Evolutionary conservation across 2,113 vertebrate genomes (phyloP).

Genomic region (Pogonocichla stellata): DNA sequence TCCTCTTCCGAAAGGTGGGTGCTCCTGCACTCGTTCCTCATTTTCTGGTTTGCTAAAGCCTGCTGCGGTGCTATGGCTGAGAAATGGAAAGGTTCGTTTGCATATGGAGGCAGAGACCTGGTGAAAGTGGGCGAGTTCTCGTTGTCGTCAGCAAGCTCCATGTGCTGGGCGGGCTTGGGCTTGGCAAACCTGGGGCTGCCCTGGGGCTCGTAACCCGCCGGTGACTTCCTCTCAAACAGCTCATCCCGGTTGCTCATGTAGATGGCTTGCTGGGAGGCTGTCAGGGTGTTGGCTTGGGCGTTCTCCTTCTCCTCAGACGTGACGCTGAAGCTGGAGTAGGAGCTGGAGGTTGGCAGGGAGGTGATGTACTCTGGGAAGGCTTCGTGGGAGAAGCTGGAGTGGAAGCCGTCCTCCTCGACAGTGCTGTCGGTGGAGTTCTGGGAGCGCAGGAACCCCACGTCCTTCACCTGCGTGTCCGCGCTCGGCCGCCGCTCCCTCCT

Average conservation of each 20-base stretch:
- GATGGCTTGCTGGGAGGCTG: constrained; percentile 88
- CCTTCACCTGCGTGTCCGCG: constrained; percentile 80
- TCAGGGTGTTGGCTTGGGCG: constrained; percentile 82
- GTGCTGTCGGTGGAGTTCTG: constrained; percentile 90
- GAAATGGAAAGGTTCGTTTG: constrained; percentile 85
- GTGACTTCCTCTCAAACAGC: constrained; percentile 81
- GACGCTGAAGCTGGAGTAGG: constrained; percentile 92
- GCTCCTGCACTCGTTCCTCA: constrained; percentile 83
- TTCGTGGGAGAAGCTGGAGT: constrained; percentile 82
- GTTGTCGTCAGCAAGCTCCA: constrained; percentile 78
- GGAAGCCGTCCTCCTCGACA: constrained; percentile 83
- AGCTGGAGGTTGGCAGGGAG: constrained; percentile 87
- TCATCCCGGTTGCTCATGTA: constrained; percentile 86
- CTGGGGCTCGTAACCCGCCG: constrained; percentile 77
- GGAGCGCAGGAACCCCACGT: constrained; percentile 76
- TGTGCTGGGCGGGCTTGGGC: constrained; percentile 81
- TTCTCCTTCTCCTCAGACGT: constrained; percentile 89
- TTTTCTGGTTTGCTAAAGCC: constrained; percentile 78
- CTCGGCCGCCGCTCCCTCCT: constrained; percentile 84
- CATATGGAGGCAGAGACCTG: constrained; percentile 82
- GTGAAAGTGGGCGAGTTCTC: constrained; percentile 76
- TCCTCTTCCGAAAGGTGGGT: constrained; percentile 80
- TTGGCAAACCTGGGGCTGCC: constrained; percentile 80
- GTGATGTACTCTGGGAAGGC: constrained; percentile 81
- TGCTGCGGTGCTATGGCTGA: constrained; percentile 81